Base-by-base conservation (phyloP, 1,140 invertebrate species). In the Caenorhabditis brenneri region DNA sequence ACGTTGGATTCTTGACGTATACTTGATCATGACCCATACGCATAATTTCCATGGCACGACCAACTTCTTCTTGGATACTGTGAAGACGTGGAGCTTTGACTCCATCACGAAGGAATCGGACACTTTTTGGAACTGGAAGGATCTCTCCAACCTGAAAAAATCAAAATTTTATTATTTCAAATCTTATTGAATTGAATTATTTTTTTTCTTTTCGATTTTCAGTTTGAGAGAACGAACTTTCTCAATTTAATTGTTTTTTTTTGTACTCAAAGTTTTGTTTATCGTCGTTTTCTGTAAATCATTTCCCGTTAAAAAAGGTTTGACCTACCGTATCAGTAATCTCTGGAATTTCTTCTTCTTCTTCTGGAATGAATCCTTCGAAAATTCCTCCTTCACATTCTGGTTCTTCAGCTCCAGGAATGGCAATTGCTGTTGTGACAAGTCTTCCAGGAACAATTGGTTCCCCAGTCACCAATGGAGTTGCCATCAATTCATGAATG, bases 31-130 rank as follows among this genome's bases (percentile, higher is more conserved):
- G 96, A 90, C 97, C 96, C 0, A 97, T 95, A 79, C 97, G 93
- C 96, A 99, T 99, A 79, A 96, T 97, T 46, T 96, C 96, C 49
- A 99, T 92, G 0, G 96, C 97, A 82, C 96, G 94, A 0, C 95
- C 97, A 96, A 99, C 98, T 92, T 99, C 97, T 91, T 99, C 97
- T 93, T 91, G 87, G 60, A 90, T 89, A 39, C 78, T 85, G 82
- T 89, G 85, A 10, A 90, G 82, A 27, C 87, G 82, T n/a, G 88
- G 83, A 15, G 89, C 81, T 48, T 88, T 88, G n/a, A 87, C 65
- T 15, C 83, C 85, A 39, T 85, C 83, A 36, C 80, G 79, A 0
- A 86, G 48, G 80, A 87, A 84, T 24, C 84, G 84, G 51, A 86
- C 84, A 31, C 55, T 78, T 31, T 53, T 58, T 24, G 83, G 81